Evolutionary conservation across 2,113 vertebrate genomes (phyloP).

Genomic region (Halcyon senegalensis): DNA sequence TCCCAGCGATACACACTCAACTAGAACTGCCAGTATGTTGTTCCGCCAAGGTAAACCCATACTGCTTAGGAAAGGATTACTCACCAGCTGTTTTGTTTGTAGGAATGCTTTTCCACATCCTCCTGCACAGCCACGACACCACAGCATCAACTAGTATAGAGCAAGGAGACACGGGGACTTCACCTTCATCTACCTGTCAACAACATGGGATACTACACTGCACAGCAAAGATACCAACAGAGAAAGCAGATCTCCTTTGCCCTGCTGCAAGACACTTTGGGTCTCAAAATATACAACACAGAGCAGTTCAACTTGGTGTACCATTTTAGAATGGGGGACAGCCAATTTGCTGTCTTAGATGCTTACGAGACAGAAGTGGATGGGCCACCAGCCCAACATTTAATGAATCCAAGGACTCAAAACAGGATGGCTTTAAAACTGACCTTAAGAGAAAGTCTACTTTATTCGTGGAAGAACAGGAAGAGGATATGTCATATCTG

Average conservation of each 20-base stretch:
- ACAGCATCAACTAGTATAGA: not conserved
- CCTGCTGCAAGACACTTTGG: not conserved
- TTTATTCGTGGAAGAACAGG: not conserved
- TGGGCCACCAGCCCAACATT: not conserved
- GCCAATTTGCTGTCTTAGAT: not conserved
- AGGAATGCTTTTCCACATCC: not conserved
- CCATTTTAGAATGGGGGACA: not conserved
- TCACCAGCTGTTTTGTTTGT: not conserved
- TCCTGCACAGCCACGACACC: not conserved
- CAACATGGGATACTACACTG: not conserved
- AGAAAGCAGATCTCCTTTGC: not conserved
- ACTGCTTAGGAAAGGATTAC: not conserved
- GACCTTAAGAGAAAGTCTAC: not conserved
- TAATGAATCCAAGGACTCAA: not conserved
- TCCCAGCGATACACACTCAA: accelerated
- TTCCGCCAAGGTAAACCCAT: not conserved
- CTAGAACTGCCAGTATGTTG: not conserved
- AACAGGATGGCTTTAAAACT: not conserved
- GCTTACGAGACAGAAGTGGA: not conserved
- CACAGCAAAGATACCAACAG: not conserved
- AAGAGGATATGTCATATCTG: not conserved
- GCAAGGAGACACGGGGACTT: not conserved
- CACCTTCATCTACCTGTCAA: not conserved
- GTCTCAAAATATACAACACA: not conserved
- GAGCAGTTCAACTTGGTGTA: not conserved